Evolutionary conservation across 2,113 vertebrate genomes (phyloP).

Genomic region (Perca schrenkii): DNA sequence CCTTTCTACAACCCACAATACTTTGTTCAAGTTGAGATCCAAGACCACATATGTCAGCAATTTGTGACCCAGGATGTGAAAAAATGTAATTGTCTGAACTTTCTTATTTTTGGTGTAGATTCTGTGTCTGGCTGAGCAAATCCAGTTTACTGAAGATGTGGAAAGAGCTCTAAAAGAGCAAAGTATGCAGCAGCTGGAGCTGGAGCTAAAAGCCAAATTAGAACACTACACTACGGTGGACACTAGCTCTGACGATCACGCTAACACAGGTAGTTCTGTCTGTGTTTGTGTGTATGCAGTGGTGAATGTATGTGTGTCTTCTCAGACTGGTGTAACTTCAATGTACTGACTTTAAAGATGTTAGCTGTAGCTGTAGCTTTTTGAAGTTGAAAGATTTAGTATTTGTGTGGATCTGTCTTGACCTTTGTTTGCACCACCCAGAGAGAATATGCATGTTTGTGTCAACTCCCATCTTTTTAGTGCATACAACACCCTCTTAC

Average conservation of each 20-base stretch:
- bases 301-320: slow-evolving; percentile 10
- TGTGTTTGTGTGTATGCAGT: slow-evolving; percentile 10
- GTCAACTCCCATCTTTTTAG: background rate
- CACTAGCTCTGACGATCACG: slow-evolving; percentile 81
- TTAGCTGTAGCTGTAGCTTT: background rate
- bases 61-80: background rate
- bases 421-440: background rate
- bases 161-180: slow-evolving; percentile 89
- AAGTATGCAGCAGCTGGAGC: slow-evolving; percentile 90
- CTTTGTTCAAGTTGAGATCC: slow-evolving; percentile 1
- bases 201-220: slow-evolving; percentile 90
- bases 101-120: slow-evolving; percentile 82
- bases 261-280: slow-evolving; percentile 82
- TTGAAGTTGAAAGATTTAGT: background rate
- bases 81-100: background rate
- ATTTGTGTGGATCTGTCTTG: background rate
- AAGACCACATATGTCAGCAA: background rate
- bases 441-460: background rate
- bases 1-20: background rate
- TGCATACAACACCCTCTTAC: background rate
- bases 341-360: background rate
- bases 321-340: background rate
- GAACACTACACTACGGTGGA: slow-evolving; percentile 93
- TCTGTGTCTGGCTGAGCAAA: slow-evolving; percentile 95
- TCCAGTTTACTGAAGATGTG: slow-evolving; percentile 96